Evolutionary conservation across 2,888 invertebrate genomes (phyloP), one percentile per base, ranked within the genome.

Genomic region (Diaphora mendica): DNA sequence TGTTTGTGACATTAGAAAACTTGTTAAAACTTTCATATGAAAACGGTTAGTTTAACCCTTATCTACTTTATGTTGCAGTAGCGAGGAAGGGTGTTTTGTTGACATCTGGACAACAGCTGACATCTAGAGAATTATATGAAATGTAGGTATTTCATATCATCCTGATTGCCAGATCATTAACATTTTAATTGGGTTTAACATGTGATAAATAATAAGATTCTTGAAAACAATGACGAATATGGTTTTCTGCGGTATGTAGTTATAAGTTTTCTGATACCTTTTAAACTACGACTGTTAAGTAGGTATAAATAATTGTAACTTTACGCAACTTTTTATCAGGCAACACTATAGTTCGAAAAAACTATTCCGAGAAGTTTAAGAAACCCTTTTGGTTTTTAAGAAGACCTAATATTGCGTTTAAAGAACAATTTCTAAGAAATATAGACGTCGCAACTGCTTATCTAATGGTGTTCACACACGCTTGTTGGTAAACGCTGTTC

Each of bases 401-500:
- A 17, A 62, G 17, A 30, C 15, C 15, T 13, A 15, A n/a, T 8
- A 30, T 30, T 17, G n/a, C 8, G 2, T 62, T 44, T 44, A 30
- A 62, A 62, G 4, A 68, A 55, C 26, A 11, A 42, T 59, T 69
- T 69, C 42, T 20, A n/a, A 33, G 65, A 69, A 69, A 65, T 42
- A 66, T n/a, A 62, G 71, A 68, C 64, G 59, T 30, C 3, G 42
- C n/a, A 67, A 42, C 44, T 44, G 33, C 69, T 66, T 73, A 76
- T 79, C 73, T 77, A 73, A 30, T 64, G n/a, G 33, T 72, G 68
- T 66, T 70, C 65, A 59, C 73, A 77, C 51, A 75, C 70, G 70
- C 66, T 73, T 75, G 69, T 79, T 77, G 67, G 75, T 71, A 72
- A 78, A 76, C 75, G 73, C 35, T 71, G 79, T 70, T 73, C 51